These are phyloP conservation scores for Chlorospingus semifuscus DNA, from an alignment of 2,797 vertebrate genomes.

Conservation along the genomic window DNA sequence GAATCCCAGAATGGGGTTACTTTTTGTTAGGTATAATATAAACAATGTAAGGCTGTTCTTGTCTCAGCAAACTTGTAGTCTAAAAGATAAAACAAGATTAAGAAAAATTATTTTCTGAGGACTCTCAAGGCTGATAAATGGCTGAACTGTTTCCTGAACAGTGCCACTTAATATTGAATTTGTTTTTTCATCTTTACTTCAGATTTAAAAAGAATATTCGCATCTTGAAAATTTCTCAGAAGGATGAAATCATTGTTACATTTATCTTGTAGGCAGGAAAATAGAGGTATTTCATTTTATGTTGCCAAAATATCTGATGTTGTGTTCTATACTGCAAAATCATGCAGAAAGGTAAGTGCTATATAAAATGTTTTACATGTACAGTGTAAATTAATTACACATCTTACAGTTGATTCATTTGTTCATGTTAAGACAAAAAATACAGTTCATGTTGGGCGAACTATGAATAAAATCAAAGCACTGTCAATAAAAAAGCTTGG, in stretches of 20 bases:
- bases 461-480: neutral
- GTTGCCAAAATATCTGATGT: neutral
- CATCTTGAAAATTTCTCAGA: neutral
- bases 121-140: neutral
- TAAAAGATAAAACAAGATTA: neutral
- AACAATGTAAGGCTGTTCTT: neutral
- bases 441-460: neutral
- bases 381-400: neutral
- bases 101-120: neutral
- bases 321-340: neutral
- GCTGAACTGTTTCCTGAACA: neutral
- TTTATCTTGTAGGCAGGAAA: neutral
- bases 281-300: neutral
- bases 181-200: neutral
- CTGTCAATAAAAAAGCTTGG: neutral
- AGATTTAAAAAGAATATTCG: neutral
- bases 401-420: neutral
- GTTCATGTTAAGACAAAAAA: neutral
- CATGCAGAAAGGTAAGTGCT: neutral
- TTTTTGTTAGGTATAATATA: neutral
- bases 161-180: neutral
- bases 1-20: neutral
- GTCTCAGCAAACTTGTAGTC: neutral
- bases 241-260: neutral
- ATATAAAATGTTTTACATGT: neutral